These are phyloP conservation scores for Pocillopora grandis DNA, from an alignment of 92 coral and sea anemone genomes.

Conservation along the genomic window DNA sequence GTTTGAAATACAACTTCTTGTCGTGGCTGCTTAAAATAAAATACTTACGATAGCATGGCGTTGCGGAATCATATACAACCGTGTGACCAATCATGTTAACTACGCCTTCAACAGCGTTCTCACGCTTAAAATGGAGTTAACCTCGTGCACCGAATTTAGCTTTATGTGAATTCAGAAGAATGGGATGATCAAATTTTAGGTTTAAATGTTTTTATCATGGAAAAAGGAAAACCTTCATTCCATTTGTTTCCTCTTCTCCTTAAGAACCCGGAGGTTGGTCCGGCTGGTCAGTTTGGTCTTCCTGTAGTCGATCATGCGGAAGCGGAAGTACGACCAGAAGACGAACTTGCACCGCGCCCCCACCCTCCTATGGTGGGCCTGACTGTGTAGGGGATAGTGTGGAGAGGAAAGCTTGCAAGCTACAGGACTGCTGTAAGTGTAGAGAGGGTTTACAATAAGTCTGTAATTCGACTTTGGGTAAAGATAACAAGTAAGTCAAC, in stretches of 20 bases:
- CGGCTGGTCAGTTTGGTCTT: constrained; percentile 97
- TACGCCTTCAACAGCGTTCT: not conserved
- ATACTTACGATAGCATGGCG: not conserved
- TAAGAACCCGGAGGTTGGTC: constrained; percentile 98
- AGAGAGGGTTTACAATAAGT: not conserved
- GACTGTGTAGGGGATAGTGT: constrained; percentile 78
- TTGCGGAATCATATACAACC: not conserved
- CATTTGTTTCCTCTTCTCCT: not conserved
- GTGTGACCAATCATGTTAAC: not conserved
- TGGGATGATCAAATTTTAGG: no score
- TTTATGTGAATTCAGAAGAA: no score
- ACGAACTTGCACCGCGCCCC: constrained; percentile 91
- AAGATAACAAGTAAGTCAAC: no score
- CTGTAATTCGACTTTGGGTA: not conserved
- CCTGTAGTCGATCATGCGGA: constrained; percentile 96
- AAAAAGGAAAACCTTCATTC: not conserved
- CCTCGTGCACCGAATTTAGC: no score
- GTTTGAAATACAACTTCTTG: no score
- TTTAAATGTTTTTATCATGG: no score
- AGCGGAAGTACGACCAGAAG: constrained; percentile 82
- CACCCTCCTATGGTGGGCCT: constrained; percentile 87
- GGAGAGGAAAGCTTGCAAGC: constrained; percentile 94
- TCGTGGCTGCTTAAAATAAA: not conserved
- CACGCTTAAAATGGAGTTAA: no score
- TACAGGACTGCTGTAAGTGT: constrained; percentile 95